phyloP scores from a whole-genome alignment of 2,113 vertebrate genomes.

The Mixornis gularis region DNA sequence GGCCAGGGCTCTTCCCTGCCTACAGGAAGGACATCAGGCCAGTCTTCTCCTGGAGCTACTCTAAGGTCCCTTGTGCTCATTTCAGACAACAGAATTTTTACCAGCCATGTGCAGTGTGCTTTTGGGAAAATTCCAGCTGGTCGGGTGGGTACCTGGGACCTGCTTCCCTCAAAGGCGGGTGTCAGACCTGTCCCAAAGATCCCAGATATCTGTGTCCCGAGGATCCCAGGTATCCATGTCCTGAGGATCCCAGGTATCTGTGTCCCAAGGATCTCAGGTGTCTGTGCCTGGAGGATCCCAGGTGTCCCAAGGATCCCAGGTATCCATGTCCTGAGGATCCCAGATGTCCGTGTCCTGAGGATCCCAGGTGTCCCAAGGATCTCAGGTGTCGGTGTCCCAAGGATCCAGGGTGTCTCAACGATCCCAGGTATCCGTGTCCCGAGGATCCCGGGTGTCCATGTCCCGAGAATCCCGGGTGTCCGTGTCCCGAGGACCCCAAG shows the following conservation, averaged over 20 bases:
- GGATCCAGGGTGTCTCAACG: too few species aligned
- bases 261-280: rapidly evolving
- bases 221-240: too few species aligned
- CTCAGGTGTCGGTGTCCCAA: too few species aligned
- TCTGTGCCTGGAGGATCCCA: too few species aligned
- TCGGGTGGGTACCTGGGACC: background rate
- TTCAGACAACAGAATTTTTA: background rate
- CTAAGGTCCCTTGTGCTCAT: rapidly evolving
- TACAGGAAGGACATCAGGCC: background rate
- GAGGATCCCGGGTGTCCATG: rapidly evolving
- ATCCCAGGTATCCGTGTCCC: too few species aligned
- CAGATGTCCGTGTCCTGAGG: background rate
- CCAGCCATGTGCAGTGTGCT: rapidly evolving
- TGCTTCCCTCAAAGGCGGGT: background rate
- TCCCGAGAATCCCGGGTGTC: rapidly evolving
- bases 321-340: background rate
- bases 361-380: too few species aligned
- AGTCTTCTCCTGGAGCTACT: background rate
- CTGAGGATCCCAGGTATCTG: too few species aligned
- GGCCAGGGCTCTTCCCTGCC: background rate
- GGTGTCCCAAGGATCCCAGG: rapidly evolving
- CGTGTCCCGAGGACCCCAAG: too few species aligned
- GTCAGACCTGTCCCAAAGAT: background rate
- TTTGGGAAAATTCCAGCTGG: background rate
- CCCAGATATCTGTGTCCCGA: rapidly evolving